These are phyloP conservation scores for Epirrita christyi DNA, from an alignment of 2,888 invertebrate genomes.

Conservation along the genomic window DNA sequence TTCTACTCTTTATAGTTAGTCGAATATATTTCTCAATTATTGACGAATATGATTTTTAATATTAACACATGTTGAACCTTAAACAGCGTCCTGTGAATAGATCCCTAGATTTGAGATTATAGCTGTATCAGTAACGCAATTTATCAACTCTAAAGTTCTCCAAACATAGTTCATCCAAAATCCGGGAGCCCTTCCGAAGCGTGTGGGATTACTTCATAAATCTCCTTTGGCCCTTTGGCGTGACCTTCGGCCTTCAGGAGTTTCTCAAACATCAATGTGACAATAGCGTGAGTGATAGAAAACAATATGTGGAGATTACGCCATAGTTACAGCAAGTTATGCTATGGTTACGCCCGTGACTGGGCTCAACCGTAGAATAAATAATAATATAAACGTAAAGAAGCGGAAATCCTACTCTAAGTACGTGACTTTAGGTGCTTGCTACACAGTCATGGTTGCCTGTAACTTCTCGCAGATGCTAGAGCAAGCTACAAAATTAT, in stretches of 20 bases:
- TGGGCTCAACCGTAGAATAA: not conserved
- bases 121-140: constrained; percentile 9
- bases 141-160: constrained; percentile 19
- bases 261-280: constrained; percentile 24
- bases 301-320: constrained; percentile 5
- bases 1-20: not conserved
- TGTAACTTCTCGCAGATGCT: too few species aligned
- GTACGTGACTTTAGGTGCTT: too few species aligned
- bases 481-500: too few species aligned
- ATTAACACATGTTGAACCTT: too few species aligned
- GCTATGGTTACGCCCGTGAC: not conserved
- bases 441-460: too few species aligned
- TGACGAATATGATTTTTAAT: too few species aligned
- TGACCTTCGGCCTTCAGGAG: constrained; percentile 21
- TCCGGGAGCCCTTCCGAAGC: constrained; percentile 3
- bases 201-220: constrained; percentile 34
- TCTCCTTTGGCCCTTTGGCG: constrained; percentile 12
- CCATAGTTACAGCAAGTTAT: not conserved
- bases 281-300: constrained; percentile 26
- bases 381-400: not conserved
- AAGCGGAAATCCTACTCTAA: too few species aligned
- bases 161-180: constrained; percentile 8
- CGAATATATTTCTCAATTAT: too few species aligned
- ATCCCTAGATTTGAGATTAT: too few species aligned
- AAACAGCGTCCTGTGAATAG: too few species aligned